These are phyloP conservation scores for Fragum whitleyi DNA, from an alignment of 2,888 invertebrate species.

Conservation along the genomic window DNA sequence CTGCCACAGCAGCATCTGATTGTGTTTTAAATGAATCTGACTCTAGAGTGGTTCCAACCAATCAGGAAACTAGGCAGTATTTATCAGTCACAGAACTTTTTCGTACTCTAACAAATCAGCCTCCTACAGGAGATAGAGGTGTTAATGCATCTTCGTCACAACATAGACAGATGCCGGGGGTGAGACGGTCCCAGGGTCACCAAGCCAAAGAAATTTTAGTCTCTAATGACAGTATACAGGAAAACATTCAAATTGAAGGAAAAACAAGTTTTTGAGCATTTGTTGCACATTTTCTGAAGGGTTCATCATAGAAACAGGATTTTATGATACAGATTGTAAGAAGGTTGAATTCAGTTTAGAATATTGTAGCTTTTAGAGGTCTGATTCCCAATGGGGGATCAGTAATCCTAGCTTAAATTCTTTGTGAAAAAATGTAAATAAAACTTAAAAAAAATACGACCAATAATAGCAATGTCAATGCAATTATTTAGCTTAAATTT, in stretches of 20 bases:
- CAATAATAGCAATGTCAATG: too few species aligned
- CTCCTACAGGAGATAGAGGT: not conserved
- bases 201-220: not conserved
- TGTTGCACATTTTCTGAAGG: too few species aligned
- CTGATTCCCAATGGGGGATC: too few species aligned
- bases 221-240: not conserved
- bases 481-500: too few species aligned
- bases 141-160: not conserved
- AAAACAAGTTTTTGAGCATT: not conserved
- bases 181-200: not conserved
- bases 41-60: not conserved
- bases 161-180: not conserved
- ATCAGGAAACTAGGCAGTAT: not conserved
- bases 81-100: not conserved
- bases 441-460: too few species aligned
- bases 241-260: not conserved
- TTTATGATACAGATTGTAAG: too few species aligned
- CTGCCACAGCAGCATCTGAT: not conserved
- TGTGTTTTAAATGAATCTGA: not conserved
- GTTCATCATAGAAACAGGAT: too few species aligned
- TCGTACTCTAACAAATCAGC: not conserved
- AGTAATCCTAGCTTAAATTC: too few species aligned
- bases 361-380: too few species aligned
- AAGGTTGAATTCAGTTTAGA: too few species aligned
- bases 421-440: too few species aligned